These are phyloP conservation scores for Lasius fuliginosus DNA, from an alignment of 2,888 invertebrate species.

Conservation along the genomic window DNA sequence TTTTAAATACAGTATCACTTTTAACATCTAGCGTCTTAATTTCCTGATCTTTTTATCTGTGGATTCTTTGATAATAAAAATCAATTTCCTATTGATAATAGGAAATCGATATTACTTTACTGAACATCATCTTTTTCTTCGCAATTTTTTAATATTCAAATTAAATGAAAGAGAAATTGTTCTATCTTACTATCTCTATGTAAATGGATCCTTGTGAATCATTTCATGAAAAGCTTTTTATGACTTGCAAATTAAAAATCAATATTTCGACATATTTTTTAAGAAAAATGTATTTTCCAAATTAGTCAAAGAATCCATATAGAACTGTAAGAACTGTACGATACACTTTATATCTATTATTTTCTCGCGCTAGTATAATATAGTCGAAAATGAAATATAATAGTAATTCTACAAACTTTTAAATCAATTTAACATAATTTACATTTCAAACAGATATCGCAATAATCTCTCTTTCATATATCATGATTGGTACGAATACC, in stretches of 20 bases:
- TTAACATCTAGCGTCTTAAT: neutral
- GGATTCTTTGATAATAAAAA: neutral
- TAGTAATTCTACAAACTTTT: neutral
- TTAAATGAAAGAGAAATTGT: neutral
- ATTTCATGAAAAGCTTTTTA: neutral
- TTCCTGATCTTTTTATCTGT: neutral
- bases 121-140: neutral
- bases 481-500: neutral
- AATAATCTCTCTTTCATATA: neutral
- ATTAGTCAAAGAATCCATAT: neutral
- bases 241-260: neutral
- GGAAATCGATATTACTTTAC: neutral
- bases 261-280: neutral
- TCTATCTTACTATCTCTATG: neutral
- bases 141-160: neutral
- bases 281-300: neutral
- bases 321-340: neutral
- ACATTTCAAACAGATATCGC: neutral
- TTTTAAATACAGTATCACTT: neutral
- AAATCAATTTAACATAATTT: constrained; percentile 21
- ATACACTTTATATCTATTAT: neutral
- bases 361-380: neutral
- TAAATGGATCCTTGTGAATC: neutral
- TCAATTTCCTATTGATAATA: neutral
- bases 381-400: neutral